Conservation (phyloP, 2,113 vertebrate species). For the Crotalus tigris region DNA sequence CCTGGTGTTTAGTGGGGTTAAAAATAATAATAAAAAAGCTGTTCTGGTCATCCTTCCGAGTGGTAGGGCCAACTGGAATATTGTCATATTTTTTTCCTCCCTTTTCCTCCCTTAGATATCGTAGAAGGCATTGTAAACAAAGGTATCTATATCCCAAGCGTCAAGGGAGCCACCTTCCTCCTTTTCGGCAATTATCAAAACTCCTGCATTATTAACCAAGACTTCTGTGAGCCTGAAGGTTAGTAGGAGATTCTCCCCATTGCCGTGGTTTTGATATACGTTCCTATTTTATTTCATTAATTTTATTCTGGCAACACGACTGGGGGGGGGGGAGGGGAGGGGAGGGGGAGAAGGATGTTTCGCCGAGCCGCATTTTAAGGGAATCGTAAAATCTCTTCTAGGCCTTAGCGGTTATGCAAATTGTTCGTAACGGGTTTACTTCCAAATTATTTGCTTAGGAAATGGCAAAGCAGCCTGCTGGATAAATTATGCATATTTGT, state of each 20-base stretch:
- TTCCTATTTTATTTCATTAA: not conserved
- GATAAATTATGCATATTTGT: not conserved
- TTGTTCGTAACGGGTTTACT: not conserved
- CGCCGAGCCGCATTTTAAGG: not conserved
- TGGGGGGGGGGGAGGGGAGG: not conserved
- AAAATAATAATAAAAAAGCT: not conserved
- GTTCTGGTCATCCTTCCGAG: rapidly evolving
- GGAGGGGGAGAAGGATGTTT: rapidly evolving
- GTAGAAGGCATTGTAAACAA: constrained; percentile 92
- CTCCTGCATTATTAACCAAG: constrained; percentile 87
- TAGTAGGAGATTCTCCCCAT: constrained; percentile 36
- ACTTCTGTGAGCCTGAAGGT: constrained; percentile 87
- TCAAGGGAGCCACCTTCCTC: constrained; percentile 81
- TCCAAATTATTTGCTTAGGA: not conserved
- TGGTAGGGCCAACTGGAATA: rapidly evolving
- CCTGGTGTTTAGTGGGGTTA: not conserved
- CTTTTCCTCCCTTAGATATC: constrained; percentile 74
- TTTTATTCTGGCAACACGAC: too few relatives aligned
- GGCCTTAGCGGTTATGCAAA: not conserved
- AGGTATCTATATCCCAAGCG: constrained; percentile 83
- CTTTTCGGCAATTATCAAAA: constrained; percentile 83
- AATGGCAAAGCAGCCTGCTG: not conserved
- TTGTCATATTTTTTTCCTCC: not conserved
- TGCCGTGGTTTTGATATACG: not conserved
- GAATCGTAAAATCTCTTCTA: not conserved